Conservation (phyloP, 2,113 vertebrate species). For the Hippotragus niger region DNA sequence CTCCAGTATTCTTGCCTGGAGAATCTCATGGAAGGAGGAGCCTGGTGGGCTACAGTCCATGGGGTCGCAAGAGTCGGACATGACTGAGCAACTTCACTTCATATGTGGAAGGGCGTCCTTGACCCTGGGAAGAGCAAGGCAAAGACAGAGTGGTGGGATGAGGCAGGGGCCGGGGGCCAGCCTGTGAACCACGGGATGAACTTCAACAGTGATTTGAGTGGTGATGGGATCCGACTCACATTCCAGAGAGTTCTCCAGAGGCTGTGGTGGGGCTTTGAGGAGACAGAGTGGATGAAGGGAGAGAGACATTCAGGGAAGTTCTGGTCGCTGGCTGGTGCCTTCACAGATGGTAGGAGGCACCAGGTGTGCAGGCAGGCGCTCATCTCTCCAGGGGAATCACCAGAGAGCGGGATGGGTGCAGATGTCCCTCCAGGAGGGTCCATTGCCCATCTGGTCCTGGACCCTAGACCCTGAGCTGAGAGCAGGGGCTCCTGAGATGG, state of each 20-base stretch:
- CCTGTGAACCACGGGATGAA: background rate
- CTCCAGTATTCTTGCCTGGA: too few species aligned
- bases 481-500: background rate
- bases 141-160: background rate
- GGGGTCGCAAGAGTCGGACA: too few species aligned
- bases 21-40: too few species aligned
- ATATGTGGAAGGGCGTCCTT: background rate
- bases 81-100: too few species aligned
- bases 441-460: background rate
- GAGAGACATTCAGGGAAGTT: background rate
- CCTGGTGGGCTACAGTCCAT: too few species aligned
- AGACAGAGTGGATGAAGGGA: background rate
- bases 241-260: background rate
- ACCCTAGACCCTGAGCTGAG: background rate
- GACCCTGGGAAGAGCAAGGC: rapidly evolving
- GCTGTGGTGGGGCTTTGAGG: too few species aligned
- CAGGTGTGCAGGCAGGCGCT: background rate
- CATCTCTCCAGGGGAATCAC: rapidly evolving
- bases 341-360: background rate
- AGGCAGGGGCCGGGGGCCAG: too few species aligned
- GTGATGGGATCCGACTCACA: rapidly evolving
- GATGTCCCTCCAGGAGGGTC: too few species aligned
- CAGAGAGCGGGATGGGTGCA: rapidly evolving
- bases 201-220: rapidly evolving
- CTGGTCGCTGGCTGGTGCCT: background rate